Evolutionary conservation across 2,888 invertebrate species (phyloP).

Genomic region (Mycalesis mineus): DNA sequence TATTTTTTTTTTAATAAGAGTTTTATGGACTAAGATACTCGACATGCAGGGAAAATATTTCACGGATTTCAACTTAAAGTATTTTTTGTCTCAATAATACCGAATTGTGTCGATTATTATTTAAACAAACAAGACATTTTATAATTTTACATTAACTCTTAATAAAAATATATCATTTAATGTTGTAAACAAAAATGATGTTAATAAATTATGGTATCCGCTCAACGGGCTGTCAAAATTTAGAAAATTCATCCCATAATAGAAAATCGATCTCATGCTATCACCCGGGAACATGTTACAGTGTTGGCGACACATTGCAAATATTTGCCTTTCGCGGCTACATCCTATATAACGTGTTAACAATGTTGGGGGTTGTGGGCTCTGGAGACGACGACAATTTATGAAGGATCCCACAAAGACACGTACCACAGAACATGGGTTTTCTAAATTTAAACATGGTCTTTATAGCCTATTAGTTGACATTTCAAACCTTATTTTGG

Average conservation of each 20-base stretch:
- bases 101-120: too few species aligned
- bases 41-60: too few species aligned
- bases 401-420: background rate
- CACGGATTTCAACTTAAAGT: too few species aligned
- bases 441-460: background rate
- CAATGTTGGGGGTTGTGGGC: constrained; percentile 5
- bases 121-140: too few species aligned
- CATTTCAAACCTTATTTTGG: too few species aligned
- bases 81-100: too few species aligned
- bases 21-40: too few species aligned
- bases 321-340: constrained; percentile 29
- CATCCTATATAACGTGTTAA: constrained; percentile 30
- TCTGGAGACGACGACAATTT: background rate
- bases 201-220: background rate
- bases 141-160: too few species aligned
- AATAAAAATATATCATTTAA: too few species aligned
- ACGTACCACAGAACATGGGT: background rate
- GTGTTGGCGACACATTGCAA: constrained; percentile 30
- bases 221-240: background rate
- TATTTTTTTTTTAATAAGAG: too few species aligned
- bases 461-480: too few species aligned
- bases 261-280: constrained; percentile 10
- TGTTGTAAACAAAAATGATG: too few species aligned
- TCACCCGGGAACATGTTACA: constrained; percentile 11
- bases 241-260: constrained; percentile 1